Evolutionary conservation across 2,113 vertebrate genomes (phyloP).

Genomic region (Apteryx mantelli): DNA sequence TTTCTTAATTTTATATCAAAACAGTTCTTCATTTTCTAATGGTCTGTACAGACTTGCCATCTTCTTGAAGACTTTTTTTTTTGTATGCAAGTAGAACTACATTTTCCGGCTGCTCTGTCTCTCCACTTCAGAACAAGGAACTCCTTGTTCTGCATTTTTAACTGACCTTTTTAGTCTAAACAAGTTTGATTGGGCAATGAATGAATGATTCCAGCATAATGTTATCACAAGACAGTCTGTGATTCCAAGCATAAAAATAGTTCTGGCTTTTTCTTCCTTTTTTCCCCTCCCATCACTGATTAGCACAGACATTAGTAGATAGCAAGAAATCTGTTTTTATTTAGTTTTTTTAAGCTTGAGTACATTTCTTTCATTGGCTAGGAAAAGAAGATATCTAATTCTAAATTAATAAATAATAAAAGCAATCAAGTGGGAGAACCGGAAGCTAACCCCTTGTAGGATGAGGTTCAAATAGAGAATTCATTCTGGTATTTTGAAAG

Average conservation of each 20-base stretch:
- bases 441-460: neutral
- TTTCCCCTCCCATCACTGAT: neutral
- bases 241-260: conserved; percentile 56
- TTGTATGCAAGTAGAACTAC: neutral
- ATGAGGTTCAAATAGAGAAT: neutral
- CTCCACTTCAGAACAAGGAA: neutral
- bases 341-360: neutral
- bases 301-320: neutral
- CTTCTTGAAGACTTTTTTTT: neutral
- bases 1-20: neutral
- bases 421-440: neutral
- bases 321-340: neutral
- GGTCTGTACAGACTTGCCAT: neutral
- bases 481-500: neutral
- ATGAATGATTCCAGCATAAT: conserved; percentile 25
- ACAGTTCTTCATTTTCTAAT: neutral
- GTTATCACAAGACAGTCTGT: conserved; percentile 24
- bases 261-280: neutral
- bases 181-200: conserved; percentile 17
- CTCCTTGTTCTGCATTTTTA: conserved; percentile 7
- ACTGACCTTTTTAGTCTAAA: conserved; percentile 41
- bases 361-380: neutral
- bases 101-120: neutral
- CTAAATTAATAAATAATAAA: neutral
- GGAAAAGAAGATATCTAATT: neutral